These are phyloP conservation scores for Coptotermes formosanus DNA, from an alignment of 1,140 invertebrate genomes.

Conservation along the genomic window DNA sequence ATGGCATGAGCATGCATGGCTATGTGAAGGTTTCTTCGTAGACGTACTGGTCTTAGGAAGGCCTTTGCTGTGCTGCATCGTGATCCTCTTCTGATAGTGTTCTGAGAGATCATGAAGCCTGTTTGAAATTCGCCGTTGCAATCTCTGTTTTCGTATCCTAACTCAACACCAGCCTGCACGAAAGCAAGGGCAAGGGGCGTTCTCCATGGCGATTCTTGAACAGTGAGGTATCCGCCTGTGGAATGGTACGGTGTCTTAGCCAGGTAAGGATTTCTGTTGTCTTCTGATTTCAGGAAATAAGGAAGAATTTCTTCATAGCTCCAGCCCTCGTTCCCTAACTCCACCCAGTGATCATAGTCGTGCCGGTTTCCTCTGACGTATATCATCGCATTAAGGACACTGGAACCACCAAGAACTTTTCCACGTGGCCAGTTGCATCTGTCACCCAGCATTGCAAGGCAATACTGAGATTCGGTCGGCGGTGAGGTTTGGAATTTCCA, in stretches of 20 bases:
- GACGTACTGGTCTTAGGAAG: constrained; percentile 77
- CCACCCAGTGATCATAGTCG: constrained; percentile 83
- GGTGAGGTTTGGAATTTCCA: constrained; percentile 92
- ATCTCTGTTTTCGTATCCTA: constrained; percentile 78
- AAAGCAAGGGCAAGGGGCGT: constrained; percentile 79
- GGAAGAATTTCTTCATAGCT: constrained; percentile 82
- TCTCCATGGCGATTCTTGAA: constrained; percentile 79
- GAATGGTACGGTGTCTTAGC: constrained; percentile 70
- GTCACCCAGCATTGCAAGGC: constrained; percentile 78
- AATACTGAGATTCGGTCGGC: constrained; percentile 64
- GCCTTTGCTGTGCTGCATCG: constrained; percentile 88
- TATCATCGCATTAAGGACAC: constrained; percentile 84
- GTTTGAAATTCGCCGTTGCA: constrained; percentile 80
- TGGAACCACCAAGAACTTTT: constrained; percentile 83
- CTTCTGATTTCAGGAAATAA: constrained; percentile 87
- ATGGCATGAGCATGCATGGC: constrained; percentile 75
- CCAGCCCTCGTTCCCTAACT: constrained; percentile 79
- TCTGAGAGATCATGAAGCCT: constrained; percentile 82
- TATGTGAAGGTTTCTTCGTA: constrained; percentile 78
- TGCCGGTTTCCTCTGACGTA: constrained; percentile 80
- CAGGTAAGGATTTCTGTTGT: constrained; percentile 80
- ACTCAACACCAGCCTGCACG: constrained; percentile 72
- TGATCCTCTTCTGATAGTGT: constrained; percentile 78
- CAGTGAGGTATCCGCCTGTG: constrained; percentile 74
- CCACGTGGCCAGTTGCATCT: constrained; percentile 86